A percentile compares a stretch with the other conserved stretches of the same genome.
phyloP scores from a whole-genome alignment of 2,797 vertebrate genomes.

The Anguilla pacifica region DNA sequence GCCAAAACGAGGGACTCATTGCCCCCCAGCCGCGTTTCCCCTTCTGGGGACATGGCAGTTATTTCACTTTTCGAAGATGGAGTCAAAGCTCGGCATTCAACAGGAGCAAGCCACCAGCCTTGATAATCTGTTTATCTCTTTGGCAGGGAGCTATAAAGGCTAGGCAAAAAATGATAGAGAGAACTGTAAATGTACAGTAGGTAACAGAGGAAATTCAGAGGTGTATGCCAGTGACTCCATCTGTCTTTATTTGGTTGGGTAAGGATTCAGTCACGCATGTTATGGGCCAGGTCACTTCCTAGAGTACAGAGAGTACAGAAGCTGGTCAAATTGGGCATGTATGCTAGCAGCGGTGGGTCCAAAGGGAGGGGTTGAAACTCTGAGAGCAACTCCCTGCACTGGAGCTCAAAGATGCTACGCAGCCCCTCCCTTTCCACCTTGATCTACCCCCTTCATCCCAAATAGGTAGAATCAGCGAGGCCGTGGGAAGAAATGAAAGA shows the following conservation, averaged over 20 bases:
- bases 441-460: background rate
- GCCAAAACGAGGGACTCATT: background rate
- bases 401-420: background rate
- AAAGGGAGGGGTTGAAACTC: background rate
- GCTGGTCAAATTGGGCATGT: background rate
- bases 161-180: background rate
- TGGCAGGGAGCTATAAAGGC: background rate
- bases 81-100: slow-evolving; percentile 7
- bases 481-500: slow-evolving; percentile 14
- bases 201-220: background rate
- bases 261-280: background rate
- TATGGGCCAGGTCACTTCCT: background rate
- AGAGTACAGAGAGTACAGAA: background rate
- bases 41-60: background rate
- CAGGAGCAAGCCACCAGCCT: slow-evolving; percentile 12
- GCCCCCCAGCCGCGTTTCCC: background rate
- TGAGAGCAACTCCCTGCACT: background rate
- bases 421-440: background rate
- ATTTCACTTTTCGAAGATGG: slow-evolving; percentile 11
- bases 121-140: background rate
- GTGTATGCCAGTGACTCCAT: background rate
- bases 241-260: background rate
- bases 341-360: background rate
- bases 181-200: background rate
- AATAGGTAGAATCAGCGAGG: slow-evolving; percentile 10